Conservation (phyloP, 1,140 invertebrate species). For the Cydia amplana region DNA sequence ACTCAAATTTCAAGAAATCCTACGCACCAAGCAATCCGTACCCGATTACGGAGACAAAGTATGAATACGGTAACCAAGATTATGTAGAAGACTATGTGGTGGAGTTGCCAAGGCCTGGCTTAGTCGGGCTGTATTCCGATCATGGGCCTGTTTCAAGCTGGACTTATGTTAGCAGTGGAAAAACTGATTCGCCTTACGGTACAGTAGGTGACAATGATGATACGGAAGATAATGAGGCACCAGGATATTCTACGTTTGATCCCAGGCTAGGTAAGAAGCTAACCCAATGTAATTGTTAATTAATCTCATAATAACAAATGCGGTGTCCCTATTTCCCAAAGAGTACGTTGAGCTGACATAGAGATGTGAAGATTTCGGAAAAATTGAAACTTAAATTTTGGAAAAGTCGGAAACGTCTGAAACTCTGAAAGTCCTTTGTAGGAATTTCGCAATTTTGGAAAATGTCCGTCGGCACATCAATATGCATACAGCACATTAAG, state of each 20-base stretch:
- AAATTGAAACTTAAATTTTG: too few species aligned
- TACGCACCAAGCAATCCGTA: constrained; percentile 37
- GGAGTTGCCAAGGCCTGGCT: constrained; percentile 65
- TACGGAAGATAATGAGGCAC: constrained; percentile 47
- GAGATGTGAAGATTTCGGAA: too few species aligned
- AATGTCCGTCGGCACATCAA: too few species aligned
- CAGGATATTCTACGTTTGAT: constrained; percentile 67
- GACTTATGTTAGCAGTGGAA: constrained; percentile 44
- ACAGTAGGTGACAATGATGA: constrained; percentile 43
- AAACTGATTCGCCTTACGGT: constrained; percentile 46
- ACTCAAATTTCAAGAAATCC: constrained; percentile 47
- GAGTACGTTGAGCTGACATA: too few species aligned
- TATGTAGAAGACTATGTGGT: constrained; percentile 55
- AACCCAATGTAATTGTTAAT: too few species aligned
- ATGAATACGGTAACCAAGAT: constrained; percentile 44
- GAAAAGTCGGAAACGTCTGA: too few species aligned
- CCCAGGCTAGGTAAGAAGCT: constrained; percentile 58
- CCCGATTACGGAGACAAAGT: constrained; percentile 41
- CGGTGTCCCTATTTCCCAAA: too few species aligned
- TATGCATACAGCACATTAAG: too few species aligned
- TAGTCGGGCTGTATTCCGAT: constrained; percentile 66
- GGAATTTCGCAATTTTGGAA: too few species aligned
- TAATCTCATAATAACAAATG: too few species aligned
- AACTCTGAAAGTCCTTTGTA: too few species aligned
- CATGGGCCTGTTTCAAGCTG: constrained; percentile 46